Evolutionary conservation across 92 coral and sea anemone genomes (phyloP).

Genomic region (Siderastrea siderea): DNA sequence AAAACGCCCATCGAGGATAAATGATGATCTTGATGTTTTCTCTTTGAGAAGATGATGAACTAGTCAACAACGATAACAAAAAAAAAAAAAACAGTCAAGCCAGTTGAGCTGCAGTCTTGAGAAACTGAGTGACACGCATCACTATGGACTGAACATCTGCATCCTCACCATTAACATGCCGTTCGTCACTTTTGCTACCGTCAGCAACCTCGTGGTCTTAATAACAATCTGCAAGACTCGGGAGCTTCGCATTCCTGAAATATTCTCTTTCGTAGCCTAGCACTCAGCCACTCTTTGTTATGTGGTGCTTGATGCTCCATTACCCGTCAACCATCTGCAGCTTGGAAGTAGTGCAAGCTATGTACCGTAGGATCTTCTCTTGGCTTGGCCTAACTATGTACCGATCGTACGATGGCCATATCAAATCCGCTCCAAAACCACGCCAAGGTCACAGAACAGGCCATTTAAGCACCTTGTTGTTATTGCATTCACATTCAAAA

Average conservation of each 20-base stretch:
- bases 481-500: too few species aligned
- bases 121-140: conserved; percentile 27
- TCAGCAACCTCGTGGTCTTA: conserved; percentile 43
- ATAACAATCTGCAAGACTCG: conserved; percentile 24
- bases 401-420: conserved; percentile 62
- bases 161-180: conserved; percentile 66
- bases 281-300: conserved; percentile 64
- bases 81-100: background rate
- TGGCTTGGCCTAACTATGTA: conserved; percentile 44
- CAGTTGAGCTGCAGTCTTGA: background rate
- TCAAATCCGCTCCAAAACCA: conserved; percentile 56
- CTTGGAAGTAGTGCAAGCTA: conserved; percentile 50
- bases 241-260: conserved; percentile 63
- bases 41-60: conserved; percentile 24
- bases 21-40: too few species aligned
- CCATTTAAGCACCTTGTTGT: too few species aligned
- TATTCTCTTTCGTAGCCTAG: conserved; percentile 56
- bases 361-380: conserved; percentile 66
- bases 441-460: conserved; percentile 17
- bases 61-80: conserved; percentile 11
- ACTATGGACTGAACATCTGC: conserved; percentile 48
- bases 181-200: conserved; percentile 58
- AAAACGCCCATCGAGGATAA: too few species aligned
- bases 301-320: conserved; percentile 71
- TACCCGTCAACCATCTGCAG: conserved; percentile 47